phyloP scores from a whole-genome alignment of 37 sponge, comb jelly and placozoan genomes.

The Haliclona indistincta region DNA sequence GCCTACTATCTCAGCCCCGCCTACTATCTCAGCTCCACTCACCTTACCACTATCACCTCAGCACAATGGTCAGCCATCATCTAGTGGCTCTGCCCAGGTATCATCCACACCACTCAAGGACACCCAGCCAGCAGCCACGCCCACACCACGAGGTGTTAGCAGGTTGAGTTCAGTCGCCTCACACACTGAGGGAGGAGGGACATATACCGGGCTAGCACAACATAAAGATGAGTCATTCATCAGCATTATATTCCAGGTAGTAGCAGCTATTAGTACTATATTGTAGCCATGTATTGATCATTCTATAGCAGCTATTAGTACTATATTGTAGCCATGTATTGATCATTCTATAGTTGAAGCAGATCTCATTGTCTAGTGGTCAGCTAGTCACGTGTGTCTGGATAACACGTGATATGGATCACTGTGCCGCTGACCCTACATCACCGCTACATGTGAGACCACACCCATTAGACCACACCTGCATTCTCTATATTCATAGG shows the following conservation, averaged over 20 bases:
- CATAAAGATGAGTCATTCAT: constrained; percentile 88
- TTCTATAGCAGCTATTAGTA: not conserved
- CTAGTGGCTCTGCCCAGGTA: not conserved
- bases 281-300: not conserved
- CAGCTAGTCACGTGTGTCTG: constrained; percentile 71
- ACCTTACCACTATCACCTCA: no score
- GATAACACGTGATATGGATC: constrained; percentile 72
- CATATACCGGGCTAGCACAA: constrained; percentile 61
- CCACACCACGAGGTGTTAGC: not conserved
- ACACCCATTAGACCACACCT: no score
- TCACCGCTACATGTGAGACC: no score
- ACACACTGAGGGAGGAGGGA: constrained; percentile 61
- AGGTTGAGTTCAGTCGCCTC: constrained; percentile 35
- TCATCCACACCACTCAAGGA: not conserved
- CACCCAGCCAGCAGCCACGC: not conserved
- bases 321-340: not conserved
- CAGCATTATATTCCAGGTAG: constrained; percentile 68
- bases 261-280: not conserved
- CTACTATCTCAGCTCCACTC: no score
- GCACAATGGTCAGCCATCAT: no score
- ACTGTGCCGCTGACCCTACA: constrained; percentile 56
- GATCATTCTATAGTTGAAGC: constrained; percentile 56
- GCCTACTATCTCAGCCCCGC: no score
- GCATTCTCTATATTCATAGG: no score
- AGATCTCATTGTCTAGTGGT: constrained; percentile 53